phyloP scores from a whole-genome alignment of 2,797 vertebrate genomes.

The Sebastes ruberrimus region DNA sequence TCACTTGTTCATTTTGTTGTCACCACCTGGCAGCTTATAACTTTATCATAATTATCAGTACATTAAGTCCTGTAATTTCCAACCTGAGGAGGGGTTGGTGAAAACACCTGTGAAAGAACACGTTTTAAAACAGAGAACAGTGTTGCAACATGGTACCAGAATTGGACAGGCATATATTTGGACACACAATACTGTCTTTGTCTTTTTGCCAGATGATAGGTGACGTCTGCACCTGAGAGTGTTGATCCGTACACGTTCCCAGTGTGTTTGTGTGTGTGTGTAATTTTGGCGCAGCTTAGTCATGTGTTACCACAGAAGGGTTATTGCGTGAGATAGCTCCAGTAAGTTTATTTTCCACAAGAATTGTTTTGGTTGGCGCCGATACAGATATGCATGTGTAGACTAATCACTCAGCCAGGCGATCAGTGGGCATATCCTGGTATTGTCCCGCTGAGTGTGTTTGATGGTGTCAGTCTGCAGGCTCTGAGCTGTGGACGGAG shows the following conservation, averaged over 20 bases:
- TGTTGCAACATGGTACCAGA: background rate
- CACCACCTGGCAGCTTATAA: background rate
- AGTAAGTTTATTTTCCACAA: constrained; percentile 61
- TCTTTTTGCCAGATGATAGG: background rate
- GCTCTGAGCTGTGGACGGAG: constrained; percentile 39
- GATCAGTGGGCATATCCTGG: constrained; percentile 80
- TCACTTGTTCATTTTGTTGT: background rate
- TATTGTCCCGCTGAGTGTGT: constrained; percentile 71
- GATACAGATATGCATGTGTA: constrained; percentile 38
- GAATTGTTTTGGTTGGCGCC: constrained; percentile 74
- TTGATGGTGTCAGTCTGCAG: constrained; percentile 67
- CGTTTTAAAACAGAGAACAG: background rate
- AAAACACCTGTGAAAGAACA: background rate
- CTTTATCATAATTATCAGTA: background rate
- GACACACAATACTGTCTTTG: background rate
- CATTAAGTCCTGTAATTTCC: background rate
- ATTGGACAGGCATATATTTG: background rate
- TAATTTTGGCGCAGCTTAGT: constrained; percentile 20
- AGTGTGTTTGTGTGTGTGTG: background rate
- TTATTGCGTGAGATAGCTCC: constrained; percentile 66
- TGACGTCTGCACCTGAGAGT: constrained; percentile 34
- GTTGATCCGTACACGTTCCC: constrained; percentile 29
- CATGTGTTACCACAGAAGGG: constrained; percentile 41
- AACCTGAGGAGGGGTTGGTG: background rate
- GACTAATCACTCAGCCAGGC: constrained; percentile 72